phyloP scores from a whole-genome alignment of 2,888 invertebrate genomes.

The Lasius fuliginosus region DNA sequence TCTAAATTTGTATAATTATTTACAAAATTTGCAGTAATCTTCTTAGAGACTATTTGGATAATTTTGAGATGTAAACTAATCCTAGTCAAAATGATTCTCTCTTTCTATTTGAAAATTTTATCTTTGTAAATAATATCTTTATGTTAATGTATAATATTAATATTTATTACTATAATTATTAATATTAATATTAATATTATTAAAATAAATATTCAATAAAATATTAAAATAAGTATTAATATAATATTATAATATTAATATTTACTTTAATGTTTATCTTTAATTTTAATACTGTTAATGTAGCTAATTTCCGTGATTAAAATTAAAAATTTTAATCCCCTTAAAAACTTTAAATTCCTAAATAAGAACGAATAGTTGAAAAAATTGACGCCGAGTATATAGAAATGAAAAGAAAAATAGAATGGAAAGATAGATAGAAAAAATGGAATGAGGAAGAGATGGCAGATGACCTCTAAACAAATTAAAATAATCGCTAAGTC shows the following conservation, averaged over 20 bases:
- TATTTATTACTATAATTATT: background rate
- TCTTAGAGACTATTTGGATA: background rate
- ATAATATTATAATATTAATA: background rate
- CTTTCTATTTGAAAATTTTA: background rate
- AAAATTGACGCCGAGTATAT: background rate
- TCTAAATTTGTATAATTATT: background rate
- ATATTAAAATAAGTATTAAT: too few relatives aligned
- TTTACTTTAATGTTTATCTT: conserved; percentile 1
- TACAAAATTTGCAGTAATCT: background rate
- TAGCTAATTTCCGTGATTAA: background rate
- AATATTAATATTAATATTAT: too few relatives aligned
- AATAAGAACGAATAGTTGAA: conserved; percentile 1
- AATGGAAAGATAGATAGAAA: background rate
- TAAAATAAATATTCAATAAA: too few relatives aligned
- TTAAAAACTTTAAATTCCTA: background rate
- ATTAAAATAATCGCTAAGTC: conserved; percentile 74
- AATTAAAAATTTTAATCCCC: conserved; percentile 12
- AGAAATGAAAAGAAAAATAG: conserved; percentile 25
- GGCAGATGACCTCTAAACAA: conserved; percentile 70
- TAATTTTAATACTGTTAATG: background rate
- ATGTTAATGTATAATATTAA: background rate
- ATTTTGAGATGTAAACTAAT: background rate
- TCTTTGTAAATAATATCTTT: background rate
- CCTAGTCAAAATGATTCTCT: background rate
- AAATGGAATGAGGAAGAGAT: conserved; percentile 23